These are phyloP conservation scores for Artibeus jamaicensis DNA, from an alignment of 2,797 vertebrate genomes.

Conservation along the genomic window DNA sequence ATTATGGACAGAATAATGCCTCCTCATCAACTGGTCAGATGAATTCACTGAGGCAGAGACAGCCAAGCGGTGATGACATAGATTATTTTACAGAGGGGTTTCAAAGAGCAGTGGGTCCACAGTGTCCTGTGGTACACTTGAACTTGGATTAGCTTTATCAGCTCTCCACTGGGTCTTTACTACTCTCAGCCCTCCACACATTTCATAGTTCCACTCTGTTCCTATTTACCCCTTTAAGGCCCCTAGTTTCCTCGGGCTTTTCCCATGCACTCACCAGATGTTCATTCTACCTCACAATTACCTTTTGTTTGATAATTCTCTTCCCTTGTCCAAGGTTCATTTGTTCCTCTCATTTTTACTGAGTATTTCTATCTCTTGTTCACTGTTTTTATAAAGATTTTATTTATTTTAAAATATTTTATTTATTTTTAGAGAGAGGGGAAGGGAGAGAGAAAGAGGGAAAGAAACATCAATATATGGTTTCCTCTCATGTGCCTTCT, in stretches of 20 bases:
- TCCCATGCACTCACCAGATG: neutral
- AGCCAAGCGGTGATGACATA: neutral
- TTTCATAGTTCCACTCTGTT: neutral
- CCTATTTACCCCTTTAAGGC: neutral
- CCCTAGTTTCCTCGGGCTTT: neutral
- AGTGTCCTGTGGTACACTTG: neutral
- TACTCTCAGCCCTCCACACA: neutral
- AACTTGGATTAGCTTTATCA: neutral
- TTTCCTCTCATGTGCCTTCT: too few species aligned
- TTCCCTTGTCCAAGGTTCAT: neutral
- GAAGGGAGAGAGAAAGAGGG: too few species aligned
- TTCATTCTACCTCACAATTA: neutral
- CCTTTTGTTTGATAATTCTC: neutral
- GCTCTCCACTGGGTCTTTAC: neutral
- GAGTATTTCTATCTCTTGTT: neutral
- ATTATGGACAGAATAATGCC: neutral
- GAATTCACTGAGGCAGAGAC: neutral
- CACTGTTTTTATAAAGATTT: too few species aligned
- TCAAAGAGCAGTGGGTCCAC: neutral
- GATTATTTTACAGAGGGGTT: neutral
- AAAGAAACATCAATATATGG: too few species aligned
- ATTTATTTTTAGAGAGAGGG: too few species aligned
- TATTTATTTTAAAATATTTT: too few species aligned
- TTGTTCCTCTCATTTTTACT: neutral
- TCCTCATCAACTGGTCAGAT: constrained; percentile 25